phyloP scores from a whole-genome alignment of 2,888 invertebrate genomes.

The Eumerus sabulonum region DNA sequence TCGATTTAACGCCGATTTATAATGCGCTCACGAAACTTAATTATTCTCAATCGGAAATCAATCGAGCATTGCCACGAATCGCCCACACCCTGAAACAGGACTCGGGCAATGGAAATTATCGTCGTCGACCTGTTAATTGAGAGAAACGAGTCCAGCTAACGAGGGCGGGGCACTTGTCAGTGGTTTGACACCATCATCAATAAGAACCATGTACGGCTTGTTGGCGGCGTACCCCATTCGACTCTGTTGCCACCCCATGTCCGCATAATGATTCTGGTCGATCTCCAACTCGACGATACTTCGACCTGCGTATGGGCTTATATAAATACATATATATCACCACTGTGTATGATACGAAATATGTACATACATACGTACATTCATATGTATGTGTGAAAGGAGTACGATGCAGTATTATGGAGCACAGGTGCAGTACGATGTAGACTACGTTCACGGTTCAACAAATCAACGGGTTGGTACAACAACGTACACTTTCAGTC shows the following conservation, averaged over 20 bases:
- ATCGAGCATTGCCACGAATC: slow-evolving; percentile 38
- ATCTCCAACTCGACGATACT: slow-evolving; percentile 9
- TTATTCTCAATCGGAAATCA: slow-evolving; percentile 44
- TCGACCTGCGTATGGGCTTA: too few species aligned
- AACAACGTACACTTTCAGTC: neutral
- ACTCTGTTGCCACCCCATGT: neutral
- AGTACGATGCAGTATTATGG: neutral
- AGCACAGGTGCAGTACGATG: slow-evolving; percentile 25
- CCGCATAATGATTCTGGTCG: slow-evolving; percentile 3
- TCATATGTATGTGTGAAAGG: neutral
- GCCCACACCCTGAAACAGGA: neutral
- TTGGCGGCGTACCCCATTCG: slow-evolving; percentile 23
- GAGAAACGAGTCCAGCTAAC: slow-evolving; percentile 53
- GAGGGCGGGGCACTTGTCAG: slow-evolving; percentile 62
- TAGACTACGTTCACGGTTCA: slow-evolving; percentile 45
- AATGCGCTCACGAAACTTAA: slow-evolving; percentile 45
- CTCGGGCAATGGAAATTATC: slow-evolving; percentile 33
- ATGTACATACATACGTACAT: neutral
- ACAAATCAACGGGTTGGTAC: slow-evolving; percentile 19
- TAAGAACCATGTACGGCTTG: slow-evolving; percentile 12
- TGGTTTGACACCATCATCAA: slow-evolving; percentile 65
- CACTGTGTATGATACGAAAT: neutral
- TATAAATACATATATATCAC: too few species aligned
- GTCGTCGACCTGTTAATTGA: slow-evolving; percentile 56
- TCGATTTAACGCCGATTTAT: slow-evolving; percentile 49